A percentile compares a stretch with the other conserved stretches of the same genome.
phyloP scores from a whole-genome alignment of 2,113 vertebrate species.

The Amia ocellicauda region DNA sequence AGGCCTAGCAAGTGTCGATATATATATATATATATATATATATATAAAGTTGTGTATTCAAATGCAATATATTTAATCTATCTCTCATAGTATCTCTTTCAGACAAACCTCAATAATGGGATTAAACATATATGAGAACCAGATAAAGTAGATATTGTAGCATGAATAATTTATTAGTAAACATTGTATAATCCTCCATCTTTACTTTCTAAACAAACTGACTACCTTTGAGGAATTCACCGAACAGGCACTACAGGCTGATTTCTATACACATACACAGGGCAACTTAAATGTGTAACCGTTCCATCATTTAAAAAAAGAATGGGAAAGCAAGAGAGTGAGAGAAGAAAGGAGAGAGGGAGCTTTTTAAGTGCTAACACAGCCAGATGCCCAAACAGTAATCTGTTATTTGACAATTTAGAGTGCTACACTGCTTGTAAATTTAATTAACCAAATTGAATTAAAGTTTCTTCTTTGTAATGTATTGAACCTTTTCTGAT shows the following conservation, averaged over 20 bases:
- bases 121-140: background rate
- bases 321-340: slow-evolving; percentile 4
- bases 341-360: slow-evolving; percentile 3
- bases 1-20: too few species aligned
- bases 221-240: too few species aligned
- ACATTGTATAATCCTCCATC: background rate
- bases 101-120: background rate
- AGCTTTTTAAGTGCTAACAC: slow-evolving; percentile 12
- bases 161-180: background rate
- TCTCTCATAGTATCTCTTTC: too few species aligned
- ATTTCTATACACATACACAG: too few species aligned
- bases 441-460: slow-evolving; percentile 38
- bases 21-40: too few species aligned
- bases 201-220: background rate
- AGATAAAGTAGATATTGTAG: background rate
- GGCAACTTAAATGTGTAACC: too few species aligned
- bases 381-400: slow-evolving; percentile 10
- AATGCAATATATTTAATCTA: too few species aligned
- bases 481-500: slow-evolving; percentile 19
- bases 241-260: too few species aligned
- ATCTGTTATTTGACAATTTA: slow-evolving; percentile 23
- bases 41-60: too few species aligned
- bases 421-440: slow-evolving; percentile 29
- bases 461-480: slow-evolving; percentile 37
- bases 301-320: too few species aligned